A percentile compares a stretch with the other conserved stretches of the same genome.
These are phyloP conservation scores for Brenthis daphne DNA, from an alignment of 2,888 invertebrate genomes.

Conservation along the genomic window DNA sequence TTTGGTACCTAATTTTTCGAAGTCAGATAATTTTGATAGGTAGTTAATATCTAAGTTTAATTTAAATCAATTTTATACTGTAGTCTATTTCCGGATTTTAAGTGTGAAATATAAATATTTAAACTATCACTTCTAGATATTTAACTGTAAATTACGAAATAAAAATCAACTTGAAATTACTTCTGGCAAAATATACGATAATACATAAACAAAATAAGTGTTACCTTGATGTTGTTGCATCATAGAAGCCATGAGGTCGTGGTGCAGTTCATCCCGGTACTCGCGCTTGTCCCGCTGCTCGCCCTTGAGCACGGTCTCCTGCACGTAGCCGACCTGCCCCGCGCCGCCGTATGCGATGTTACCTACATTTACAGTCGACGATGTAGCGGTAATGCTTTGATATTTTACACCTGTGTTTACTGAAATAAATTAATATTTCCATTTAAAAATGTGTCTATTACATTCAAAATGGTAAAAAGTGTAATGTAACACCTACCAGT, in stretches of 20 bases:
- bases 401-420: slow-evolving; percentile 77
- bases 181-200: neutral
- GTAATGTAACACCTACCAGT: slow-evolving; percentile 53
- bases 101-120: no score
- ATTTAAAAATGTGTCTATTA: neutral
- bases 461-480: neutral
- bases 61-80: no score
- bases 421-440: slow-evolving; percentile 40
- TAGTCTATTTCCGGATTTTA: no score
- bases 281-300: slow-evolving; percentile 70
- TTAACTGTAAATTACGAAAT: neutral
- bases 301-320: slow-evolving; percentile 62
- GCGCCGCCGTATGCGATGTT: slow-evolving; percentile 73
- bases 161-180: neutral
- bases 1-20: no score
- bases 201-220: neutral
- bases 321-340: slow-evolving; percentile 66
- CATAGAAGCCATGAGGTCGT: slow-evolving; percentile 80
- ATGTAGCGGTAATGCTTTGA: slow-evolving; percentile 74
- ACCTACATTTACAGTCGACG: slow-evolving; percentile 70
- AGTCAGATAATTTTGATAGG: no score
- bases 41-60: no score
- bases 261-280: slow-evolving; percentile 79
- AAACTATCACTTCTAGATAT: no score
- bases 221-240: slow-evolving; percentile 74